A percentile compares a stretch with the other conserved stretches of the same genome.
Evolutionary conservation across 1,140 invertebrate species (phyloP).

Genomic region (Diorhabda elongata): DNA sequence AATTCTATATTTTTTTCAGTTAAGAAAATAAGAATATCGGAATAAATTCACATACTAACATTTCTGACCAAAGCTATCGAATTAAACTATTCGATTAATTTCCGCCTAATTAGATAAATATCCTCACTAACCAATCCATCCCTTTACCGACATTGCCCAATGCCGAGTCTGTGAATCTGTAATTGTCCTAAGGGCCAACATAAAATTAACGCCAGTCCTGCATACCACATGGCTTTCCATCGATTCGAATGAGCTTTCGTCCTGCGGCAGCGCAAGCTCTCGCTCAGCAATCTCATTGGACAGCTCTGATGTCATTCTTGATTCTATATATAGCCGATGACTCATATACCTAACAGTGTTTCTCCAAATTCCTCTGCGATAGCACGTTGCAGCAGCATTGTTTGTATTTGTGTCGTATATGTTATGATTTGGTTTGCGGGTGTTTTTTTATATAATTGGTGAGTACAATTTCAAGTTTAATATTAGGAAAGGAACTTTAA

Average conservation of each 20-base stretch:
- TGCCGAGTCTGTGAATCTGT: slow-evolving; percentile 4
- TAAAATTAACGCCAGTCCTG: slow-evolving; percentile 8
- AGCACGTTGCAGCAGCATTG: slow-evolving; percentile 15
- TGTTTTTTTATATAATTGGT: not conserved
- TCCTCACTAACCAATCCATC: not conserved
- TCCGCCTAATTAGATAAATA: not conserved
- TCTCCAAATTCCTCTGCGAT: slow-evolving; percentile 8
- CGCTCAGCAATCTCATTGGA: slow-evolving; percentile 5
- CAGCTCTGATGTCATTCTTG: slow-evolving; percentile 17
- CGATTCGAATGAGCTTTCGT: slow-evolving; percentile 20
- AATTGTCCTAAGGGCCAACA: slow-evolving; percentile 3
- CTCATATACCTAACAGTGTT: slow-evolving; percentile 17
- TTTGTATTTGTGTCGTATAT: slow-evolving; percentile 16
- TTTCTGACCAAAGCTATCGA: not conserved
- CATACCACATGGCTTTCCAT: slow-evolving; percentile 22
- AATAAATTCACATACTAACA: no score
- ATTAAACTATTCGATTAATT: not conserved
- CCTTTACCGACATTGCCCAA: not conserved
- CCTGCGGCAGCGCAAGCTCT: slow-evolving; percentile 19
- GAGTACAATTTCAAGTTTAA: not conserved
- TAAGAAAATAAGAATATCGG: no score
- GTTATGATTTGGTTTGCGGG: slow-evolving; percentile 5
- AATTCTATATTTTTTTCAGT: no score
- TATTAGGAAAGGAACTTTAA: not conserved
- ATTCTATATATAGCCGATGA: slow-evolving; percentile 23